Evolutionary conservation across 2,113 vertebrate genomes (phyloP).

Genomic region (Alexandromys fortis): DNA sequence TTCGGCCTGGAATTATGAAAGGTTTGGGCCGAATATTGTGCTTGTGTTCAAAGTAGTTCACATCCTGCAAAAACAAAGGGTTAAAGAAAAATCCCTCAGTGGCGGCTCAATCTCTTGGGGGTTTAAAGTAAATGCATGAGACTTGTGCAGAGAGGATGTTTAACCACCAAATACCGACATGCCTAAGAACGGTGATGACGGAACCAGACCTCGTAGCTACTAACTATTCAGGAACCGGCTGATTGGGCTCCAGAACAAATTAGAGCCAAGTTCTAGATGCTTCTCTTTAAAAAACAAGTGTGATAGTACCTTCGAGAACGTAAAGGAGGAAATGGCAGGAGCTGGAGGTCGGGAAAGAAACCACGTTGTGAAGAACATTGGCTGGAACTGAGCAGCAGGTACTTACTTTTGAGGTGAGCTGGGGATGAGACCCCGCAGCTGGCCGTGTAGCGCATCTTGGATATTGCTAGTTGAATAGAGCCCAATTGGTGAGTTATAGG

Average conservation of each 20-base stretch:
- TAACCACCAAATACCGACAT: conserved; percentile 33
- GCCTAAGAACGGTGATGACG: not conserved
- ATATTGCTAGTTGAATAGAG: conserved; percentile 99
- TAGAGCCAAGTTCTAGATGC: conserved; percentile 51
- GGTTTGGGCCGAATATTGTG: conserved; percentile 94
- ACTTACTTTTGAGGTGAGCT: conserved; percentile 92
- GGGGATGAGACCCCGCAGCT: conserved; percentile 93
- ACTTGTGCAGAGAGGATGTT: not conserved
- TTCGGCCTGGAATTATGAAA: conserved; percentile 91
- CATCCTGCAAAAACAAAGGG: conserved; percentile 88
- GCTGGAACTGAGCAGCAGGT: conserved; percentile 48
- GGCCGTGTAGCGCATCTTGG: conserved; percentile 96
- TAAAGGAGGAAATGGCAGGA: conserved; percentile 83
- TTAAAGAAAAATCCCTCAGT: conserved; percentile 79
- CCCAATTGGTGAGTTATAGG: conserved; percentile 99
- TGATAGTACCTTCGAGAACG: conserved; percentile 34
- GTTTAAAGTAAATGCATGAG: not conserved
- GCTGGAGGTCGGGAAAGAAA: conserved; percentile 84
- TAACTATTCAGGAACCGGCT: not conserved
- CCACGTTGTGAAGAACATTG: not conserved
- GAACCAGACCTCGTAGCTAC: not conserved
- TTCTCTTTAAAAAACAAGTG: conserved; percentile 39
- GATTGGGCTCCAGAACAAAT: not conserved
- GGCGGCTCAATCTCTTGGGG: not conserved
- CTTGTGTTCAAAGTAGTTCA: conserved; percentile 95